phyloP scores from a whole-genome alignment of 35 echinoderm and acorn worm genomes.

The Heliocidaris tuberculata region DNA sequence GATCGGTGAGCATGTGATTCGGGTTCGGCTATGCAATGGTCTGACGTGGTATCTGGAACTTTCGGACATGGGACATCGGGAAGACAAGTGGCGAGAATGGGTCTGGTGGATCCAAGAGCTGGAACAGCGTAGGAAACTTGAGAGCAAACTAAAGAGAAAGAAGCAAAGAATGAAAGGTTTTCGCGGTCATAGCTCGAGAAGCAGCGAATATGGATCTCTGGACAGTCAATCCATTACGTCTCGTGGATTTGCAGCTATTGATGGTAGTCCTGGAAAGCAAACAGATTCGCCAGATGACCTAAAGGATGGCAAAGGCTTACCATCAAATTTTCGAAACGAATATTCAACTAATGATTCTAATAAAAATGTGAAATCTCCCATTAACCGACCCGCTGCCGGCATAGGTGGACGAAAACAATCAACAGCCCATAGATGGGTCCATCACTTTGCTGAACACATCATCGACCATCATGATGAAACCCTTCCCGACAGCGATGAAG shows the following conservation, averaged over 20 bases:
- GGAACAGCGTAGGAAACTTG: conserved; percentile 42
- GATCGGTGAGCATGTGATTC: conserved; percentile 54
- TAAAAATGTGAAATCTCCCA: background rate
- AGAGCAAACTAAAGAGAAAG: background rate
- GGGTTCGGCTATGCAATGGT: conserved; percentile 47
- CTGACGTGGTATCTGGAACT: conserved; percentile 82
- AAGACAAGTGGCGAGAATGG: conserved; percentile 72
- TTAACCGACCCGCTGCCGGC: background rate
- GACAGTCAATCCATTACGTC: background rate
- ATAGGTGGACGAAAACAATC: background rate
- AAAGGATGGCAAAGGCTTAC: background rate
- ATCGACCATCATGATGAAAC: conserved; percentile 48
- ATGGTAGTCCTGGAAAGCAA: background rate
- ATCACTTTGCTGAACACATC: conserved; percentile 43
- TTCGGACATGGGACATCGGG: conserved; percentile 48
- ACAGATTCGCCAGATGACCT: too few species aligned
- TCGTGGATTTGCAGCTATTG: background rate
- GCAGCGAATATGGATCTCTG: background rate
- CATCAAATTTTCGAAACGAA: background rate
- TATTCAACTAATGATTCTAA: too few species aligned
- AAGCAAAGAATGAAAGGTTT: background rate
- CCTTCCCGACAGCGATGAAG: conserved; percentile 4
- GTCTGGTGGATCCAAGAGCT: conserved; percentile 53
- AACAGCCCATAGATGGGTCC: conserved; percentile 44
- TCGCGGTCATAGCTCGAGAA: background rate